A percentile compares a stretch with the other conserved stretches of the same genome.
phyloP scores from a whole-genome alignment of 2,888 invertebrate genomes.

The Odontothrips loti region DNA sequence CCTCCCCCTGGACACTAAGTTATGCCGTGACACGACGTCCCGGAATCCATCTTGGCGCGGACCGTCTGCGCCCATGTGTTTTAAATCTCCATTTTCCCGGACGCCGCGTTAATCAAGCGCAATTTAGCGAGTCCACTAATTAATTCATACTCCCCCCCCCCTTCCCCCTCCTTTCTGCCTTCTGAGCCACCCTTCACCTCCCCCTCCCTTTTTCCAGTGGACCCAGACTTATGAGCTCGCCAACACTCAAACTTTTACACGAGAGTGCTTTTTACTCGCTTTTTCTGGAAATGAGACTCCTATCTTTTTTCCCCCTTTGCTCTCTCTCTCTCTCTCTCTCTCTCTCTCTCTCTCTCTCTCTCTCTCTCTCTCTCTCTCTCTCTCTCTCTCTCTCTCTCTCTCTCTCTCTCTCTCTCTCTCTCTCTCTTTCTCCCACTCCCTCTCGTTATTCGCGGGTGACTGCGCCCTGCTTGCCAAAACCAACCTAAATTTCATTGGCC shows the following conservation, averaged over 20 bases:
- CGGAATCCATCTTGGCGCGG: not conserved
- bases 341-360: not conserved
- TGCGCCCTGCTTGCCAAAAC: not conserved
- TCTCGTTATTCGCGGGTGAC: too few relatives aligned
- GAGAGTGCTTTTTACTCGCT: not conserved
- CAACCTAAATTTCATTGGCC: not conserved
- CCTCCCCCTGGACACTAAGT: too few relatives aligned
- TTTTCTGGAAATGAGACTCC: not conserved
- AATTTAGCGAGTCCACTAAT: not conserved
- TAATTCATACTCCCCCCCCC: not conserved
- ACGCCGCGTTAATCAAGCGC: constrained; percentile 1
- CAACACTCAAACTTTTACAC: not conserved
- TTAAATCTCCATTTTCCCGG: not conserved
- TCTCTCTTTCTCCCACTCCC: too few relatives aligned
- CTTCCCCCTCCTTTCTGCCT: not conserved
- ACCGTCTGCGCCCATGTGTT: not conserved
- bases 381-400: too few relatives aligned
- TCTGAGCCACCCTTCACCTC: not conserved
- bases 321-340: constrained; percentile 23
- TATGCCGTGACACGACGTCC: too few relatives aligned
- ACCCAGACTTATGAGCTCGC: not conserved
- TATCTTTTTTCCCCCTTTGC: not conserved
- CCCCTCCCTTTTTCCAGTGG: too few relatives aligned
- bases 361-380: not conserved
- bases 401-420: too few relatives aligned